Evolutionary conservation across 2,888 invertebrate species (phyloP).

Genomic region (Axea sp.): DNA sequence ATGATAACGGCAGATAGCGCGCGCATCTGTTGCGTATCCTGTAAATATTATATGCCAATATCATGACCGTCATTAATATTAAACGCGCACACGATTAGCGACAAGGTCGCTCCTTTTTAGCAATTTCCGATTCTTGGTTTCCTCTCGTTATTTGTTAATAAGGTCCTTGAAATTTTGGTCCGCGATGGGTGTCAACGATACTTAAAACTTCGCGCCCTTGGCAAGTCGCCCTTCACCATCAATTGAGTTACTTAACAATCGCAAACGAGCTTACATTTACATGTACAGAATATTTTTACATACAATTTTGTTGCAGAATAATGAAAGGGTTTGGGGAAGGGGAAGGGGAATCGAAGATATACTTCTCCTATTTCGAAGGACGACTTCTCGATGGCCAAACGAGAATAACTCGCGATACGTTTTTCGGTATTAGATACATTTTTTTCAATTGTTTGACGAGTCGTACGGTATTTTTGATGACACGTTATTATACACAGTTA

Average conservation of each 20-base stretch:
- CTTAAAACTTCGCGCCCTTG: constrained; percentile 30
- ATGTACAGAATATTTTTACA: constrained; percentile 46
- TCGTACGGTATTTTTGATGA: neutral
- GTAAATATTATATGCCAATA: constrained; percentile 49
- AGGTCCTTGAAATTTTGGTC: neutral
- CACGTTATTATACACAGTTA: too few relatives aligned
- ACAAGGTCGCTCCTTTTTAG: constrained; percentile 27
- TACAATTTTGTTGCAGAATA: constrained; percentile 28
- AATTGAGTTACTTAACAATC: constrained; percentile 35
- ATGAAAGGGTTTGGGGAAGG: neutral
- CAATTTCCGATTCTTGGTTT: constrained; percentile 18
- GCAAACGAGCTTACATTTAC: constrained; percentile 38
- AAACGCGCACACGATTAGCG: constrained; percentile 34
- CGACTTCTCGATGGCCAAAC: constrained; percentile 34
- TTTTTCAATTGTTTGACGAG: constrained; percentile 4
- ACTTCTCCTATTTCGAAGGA: constrained; percentile 6
- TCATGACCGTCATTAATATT: constrained; percentile 51
- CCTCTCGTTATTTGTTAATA: constrained; percentile 6
- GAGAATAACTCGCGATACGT: neutral
- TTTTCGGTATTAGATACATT: constrained; percentile 1
- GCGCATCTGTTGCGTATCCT: constrained; percentile 23
- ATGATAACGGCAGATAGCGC: constrained; percentile 28
- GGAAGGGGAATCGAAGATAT: neutral
- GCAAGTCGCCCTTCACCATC: constrained; percentile 30
- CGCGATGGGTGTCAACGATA: constrained; percentile 18